Percentiles rank a stretch among this genome's conserved stretches.
phyloP scores from a whole-genome alignment of 2,888 invertebrate genomes.

The Dendrolimus pini region DNA sequence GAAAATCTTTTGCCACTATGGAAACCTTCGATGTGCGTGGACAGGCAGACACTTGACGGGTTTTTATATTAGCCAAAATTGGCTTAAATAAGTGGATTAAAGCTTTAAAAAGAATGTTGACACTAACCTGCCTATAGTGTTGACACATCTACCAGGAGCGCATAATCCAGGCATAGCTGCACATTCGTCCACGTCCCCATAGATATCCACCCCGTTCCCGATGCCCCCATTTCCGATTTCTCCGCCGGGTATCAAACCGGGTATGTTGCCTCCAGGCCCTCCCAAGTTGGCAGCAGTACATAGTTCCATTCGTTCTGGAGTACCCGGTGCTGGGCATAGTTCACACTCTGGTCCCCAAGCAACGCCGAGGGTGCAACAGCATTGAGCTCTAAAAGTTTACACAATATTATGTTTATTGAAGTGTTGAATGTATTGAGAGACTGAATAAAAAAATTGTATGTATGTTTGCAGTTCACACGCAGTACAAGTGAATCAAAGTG shows the following conservation, averaged over 20 bases:
- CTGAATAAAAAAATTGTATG: too few species aligned
- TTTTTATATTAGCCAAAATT: too few species aligned
- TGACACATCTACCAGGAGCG: slow-evolving; percentile 87
- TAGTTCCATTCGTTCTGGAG: slow-evolving; percentile 83
- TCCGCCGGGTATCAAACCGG: slow-evolving; percentile 8
- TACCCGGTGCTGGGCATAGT: slow-evolving; percentile 83
- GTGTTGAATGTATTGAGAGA: too few species aligned
- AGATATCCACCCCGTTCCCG: slow-evolving; percentile 25
- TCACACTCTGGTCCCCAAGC: slow-evolving; percentile 92
- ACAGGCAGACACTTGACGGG: too few species aligned
- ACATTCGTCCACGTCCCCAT: slow-evolving; percentile 89
- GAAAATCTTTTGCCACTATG: too few species aligned
- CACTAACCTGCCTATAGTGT: slow-evolving; percentile 84
- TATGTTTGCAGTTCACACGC: too few species aligned
- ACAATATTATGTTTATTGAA: too few species aligned
- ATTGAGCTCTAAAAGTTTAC: slow-evolving; percentile 77
- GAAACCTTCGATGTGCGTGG: too few species aligned
- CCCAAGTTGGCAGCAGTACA: slow-evolving; percentile 68
- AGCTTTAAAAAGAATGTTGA: background rate
- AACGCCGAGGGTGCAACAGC: slow-evolving; percentile 89
- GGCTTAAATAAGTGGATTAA: too few species aligned
- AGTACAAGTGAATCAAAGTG: too few species aligned
- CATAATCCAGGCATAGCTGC: slow-evolving; percentile 87
- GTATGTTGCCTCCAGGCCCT: slow-evolving; percentile 6
- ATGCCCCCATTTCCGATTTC: slow-evolving; percentile 13